These are phyloP conservation scores for Nasua narica DNA, from an alignment of 2,797 vertebrate species.

Conservation along the genomic window DNA sequence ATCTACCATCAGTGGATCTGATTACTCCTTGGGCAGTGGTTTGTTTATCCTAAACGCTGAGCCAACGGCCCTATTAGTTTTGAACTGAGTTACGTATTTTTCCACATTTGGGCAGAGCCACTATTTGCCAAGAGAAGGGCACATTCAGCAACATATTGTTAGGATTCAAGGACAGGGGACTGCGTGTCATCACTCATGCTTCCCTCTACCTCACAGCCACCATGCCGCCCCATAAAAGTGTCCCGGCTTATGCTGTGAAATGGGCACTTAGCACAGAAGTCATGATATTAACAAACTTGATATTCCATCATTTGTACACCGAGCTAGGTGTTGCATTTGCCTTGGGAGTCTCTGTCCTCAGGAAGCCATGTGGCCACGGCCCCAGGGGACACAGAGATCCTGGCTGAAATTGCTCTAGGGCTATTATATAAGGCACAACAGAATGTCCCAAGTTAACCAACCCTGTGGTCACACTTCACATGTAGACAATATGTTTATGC, in stretches of 20 bases:
- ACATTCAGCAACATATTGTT: neutral
- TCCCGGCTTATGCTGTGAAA: neutral
- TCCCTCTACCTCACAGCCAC: neutral
- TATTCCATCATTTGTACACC: neutral
- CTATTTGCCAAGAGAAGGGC: constrained; percentile 38
- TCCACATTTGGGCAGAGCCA: constrained; percentile 55
- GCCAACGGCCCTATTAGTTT: constrained; percentile 50
- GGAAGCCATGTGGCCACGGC: neutral
- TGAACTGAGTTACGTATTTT: constrained; percentile 50
- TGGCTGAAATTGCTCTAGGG: neutral
- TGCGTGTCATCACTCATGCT: neutral
- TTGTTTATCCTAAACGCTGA: constrained; percentile 43
- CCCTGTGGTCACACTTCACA: neutral
- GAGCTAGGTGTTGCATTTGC: neutral
- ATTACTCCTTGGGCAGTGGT: constrained; percentile 26
- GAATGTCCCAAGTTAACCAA: neutral
- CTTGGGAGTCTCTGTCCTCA: neutral
- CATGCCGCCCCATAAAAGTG: neutral
- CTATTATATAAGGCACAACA: neutral
- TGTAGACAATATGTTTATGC: neutral
- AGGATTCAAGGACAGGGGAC: neutral
- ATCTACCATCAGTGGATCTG: neutral
- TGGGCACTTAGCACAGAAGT: neutral
- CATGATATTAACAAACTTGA: neutral
- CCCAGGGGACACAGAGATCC: neutral